Conservation (phyloP, 2,888 invertebrate species). For the Apamea monoglypha region DNA sequence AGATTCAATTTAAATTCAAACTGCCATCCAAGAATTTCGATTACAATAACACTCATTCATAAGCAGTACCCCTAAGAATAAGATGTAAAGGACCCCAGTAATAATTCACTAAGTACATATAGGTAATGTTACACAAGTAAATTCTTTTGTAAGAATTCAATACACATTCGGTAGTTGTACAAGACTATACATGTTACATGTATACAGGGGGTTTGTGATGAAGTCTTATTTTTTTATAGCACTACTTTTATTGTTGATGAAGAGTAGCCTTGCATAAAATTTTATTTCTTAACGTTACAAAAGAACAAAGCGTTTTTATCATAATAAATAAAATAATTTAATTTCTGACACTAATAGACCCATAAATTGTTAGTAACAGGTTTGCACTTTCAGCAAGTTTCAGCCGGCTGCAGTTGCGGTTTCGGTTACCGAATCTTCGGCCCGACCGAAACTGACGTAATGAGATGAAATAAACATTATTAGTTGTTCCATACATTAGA, state of each 20-base stretch:
- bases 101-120: conserved; percentile 46
- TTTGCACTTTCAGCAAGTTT: too few relatives aligned
- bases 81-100: conserved; percentile 46
- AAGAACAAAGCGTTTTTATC: background rate
- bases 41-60: conserved; percentile 42
- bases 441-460: too few relatives aligned
- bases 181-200: background rate
- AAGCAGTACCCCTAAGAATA: conserved; percentile 36
- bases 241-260: background rate
- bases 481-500: background rate
- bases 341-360: too few relatives aligned
- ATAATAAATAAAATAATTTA: background rate
- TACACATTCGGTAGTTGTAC: conserved; percentile 32
- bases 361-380: too few relatives aligned
- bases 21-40: conserved; percentile 6
- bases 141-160: conserved; percentile 56
- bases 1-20: conserved; percentile 48
- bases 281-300: background rate
- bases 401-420: too few relatives aligned
- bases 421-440: too few relatives aligned
- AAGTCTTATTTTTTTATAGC: background rate
- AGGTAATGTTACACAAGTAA: conserved; percentile 42
- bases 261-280: background rate
- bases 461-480: background rate
- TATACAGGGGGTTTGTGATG: background rate